phyloP scores from a whole-genome alignment of 1,140 invertebrate species.

The Leptestheria dahalacensis region DNA sequence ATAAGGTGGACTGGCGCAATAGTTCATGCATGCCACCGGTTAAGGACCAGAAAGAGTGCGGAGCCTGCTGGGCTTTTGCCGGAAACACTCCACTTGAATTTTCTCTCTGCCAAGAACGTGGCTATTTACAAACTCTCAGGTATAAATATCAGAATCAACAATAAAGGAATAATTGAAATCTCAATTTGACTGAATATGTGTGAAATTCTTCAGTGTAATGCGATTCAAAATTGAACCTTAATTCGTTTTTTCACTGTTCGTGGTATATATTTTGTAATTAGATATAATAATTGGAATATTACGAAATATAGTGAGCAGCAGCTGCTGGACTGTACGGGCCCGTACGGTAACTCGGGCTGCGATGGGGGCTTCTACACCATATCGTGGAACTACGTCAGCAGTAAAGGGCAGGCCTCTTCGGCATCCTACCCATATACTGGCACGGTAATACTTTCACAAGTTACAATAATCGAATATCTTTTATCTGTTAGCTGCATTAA shows the following conservation, averaged over 20 bases:
- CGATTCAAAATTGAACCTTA: too few relatives aligned
- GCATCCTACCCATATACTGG: neutral
- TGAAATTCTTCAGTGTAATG: too few relatives aligned
- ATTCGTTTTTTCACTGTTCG: too few relatives aligned
- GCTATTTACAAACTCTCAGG: neutral
- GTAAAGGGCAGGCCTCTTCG: neutral
- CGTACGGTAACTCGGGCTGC: neutral
- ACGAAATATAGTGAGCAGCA: constrained; percentile 11
- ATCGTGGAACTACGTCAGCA: neutral
- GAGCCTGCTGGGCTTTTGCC: constrained; percentile 10
- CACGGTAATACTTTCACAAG: neutral
- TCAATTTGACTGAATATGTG: too few relatives aligned
- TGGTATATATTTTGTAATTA: too few relatives aligned
- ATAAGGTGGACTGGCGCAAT: neutral
- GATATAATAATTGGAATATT: too few relatives aligned
- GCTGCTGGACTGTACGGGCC: constrained; percentile 1
- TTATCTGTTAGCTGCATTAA: too few relatives aligned
- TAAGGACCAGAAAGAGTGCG: neutral
- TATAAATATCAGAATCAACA: neutral
- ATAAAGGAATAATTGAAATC: too few relatives aligned
- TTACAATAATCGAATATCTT: too few relatives aligned
- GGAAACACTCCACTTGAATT: neutral
- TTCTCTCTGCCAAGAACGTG: neutral
- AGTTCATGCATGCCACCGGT: neutral
- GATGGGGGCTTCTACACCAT: neutral